phyloP scores from a whole-genome alignment of 2,113 vertebrate genomes.

The Lates calcarifer region DNA sequence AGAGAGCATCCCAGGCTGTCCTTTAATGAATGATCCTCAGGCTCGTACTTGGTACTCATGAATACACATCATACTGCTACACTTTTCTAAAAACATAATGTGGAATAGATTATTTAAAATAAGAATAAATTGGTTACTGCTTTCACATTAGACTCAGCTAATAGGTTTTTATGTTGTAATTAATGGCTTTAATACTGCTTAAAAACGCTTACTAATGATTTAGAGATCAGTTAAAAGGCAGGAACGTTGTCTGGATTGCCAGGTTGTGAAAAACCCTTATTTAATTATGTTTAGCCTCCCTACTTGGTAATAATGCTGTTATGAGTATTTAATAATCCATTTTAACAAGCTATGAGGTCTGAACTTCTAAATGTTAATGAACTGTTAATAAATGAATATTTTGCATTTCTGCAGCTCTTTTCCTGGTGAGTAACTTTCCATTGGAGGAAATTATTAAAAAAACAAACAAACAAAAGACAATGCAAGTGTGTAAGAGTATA shows the following conservation, averaged over 20 bases:
- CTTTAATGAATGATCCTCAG: conserved; percentile 35
- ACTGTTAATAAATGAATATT: background rate
- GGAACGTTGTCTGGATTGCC: no score
- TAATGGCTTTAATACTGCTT: background rate
- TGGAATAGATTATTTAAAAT: background rate
- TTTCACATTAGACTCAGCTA: background rate
- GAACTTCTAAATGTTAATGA: background rate
- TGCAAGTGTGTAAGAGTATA: background rate
- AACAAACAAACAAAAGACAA: no score
- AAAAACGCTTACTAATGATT: no score
- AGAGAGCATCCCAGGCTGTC: conserved; percentile 3
- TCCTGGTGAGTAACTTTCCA: background rate
- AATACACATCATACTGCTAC: background rate
- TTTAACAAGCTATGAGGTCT: no score
- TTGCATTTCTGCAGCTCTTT: background rate
- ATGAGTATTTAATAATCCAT: background rate
- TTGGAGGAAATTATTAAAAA: no score
- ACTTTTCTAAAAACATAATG: conserved; percentile 8
- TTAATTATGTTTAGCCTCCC: background rate
- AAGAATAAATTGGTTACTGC: background rate
- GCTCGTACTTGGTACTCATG: background rate
- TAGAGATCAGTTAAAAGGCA: no score
- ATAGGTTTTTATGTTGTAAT: background rate
- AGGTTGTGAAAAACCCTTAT: background rate
- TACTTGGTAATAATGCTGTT: background rate